Base-by-base conservation (phyloP, 1,140 invertebrate genomes). In the Drosophila ananassae region DNA sequence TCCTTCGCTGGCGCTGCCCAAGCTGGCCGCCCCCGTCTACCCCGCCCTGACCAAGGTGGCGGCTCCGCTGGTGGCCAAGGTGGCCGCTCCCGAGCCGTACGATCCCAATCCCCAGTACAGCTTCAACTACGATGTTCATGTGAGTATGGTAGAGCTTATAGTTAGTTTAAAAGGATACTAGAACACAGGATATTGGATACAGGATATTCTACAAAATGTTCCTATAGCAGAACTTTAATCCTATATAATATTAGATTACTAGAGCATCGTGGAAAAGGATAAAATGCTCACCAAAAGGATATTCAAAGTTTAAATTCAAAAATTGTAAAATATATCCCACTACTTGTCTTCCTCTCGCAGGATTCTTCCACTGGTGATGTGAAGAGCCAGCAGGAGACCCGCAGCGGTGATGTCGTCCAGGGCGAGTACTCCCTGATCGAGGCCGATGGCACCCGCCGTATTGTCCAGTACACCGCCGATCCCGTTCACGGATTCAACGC, bases 351-450 rank as follows among this genome's bases (percentile, higher is more conserved):
- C 13, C 30, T 4, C 90, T 24, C 4, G 0, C 83, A 93, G 89
- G 94, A 94, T 81, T 79, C 92, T 2, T 90, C 92, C 63, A 95
- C 93, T 61, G 94, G 94, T 7, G 94, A 94, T 77, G 92, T 93
- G 52, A 94, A 94, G 91, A 92, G 91, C 52, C 93, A 94, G 82
- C 92, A 94, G 85, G 94, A 94, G 92, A 92, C 89, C 39, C 92
- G 94, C 46, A 92, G 92, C 55, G 94, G 94, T 17, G 94, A 94
- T 77, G 92, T 93, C 12, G 94, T 94, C 34, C 92, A 93, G 67
- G 94, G 94, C 32, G 92, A 90, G 34, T 94, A 94, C 82, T 93
- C 93, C 3, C 76, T 94, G 21, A 92, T 94, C n/a, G 94, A 94
- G 69, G 93, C 94, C 17, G 94, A 94, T 69, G 94, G 94, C 53